Conservation (phyloP, 2,888 invertebrate species). For the Hirtodrosophila histrioides region DNA sequence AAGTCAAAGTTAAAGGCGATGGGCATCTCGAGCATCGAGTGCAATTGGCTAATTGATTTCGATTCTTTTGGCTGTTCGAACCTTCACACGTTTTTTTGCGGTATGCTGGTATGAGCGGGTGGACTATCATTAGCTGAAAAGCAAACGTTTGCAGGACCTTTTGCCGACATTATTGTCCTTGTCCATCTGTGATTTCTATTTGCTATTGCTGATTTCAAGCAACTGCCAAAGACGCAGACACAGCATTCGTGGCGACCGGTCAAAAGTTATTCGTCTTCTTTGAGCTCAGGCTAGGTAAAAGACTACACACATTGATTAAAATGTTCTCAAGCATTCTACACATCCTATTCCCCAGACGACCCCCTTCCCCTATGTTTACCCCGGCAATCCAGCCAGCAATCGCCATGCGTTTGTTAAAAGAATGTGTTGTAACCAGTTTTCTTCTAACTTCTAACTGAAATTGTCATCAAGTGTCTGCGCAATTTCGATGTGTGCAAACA, state of each 20-base stretch:
- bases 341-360: neutral
- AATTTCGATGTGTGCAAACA: slow-evolving; percentile 78
- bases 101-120: neutral
- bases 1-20: slow-evolving; percentile 49
- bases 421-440: slow-evolving; percentile 58
- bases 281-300: slow-evolving; percentile 1
- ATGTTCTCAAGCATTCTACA: slow-evolving; percentile 45
- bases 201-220: slow-evolving; percentile 66
- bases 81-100: slow-evolving; percentile 64
- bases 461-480: slow-evolving; percentile 76
- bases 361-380: neutral
- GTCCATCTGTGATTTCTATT: slow-evolving; percentile 64
- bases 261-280: slow-evolving; percentile 72
- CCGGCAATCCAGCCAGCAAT: neutral
- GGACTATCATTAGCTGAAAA: slow-evolving; percentile 60
- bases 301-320: slow-evolving; percentile 64
- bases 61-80: slow-evolving; percentile 69
- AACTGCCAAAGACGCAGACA: slow-evolving; percentile 63
- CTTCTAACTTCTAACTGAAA: slow-evolving; percentile 78
- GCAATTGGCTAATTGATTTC: slow-evolving; percentile 84
- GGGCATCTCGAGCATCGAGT: slow-evolving; percentile 65
- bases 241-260: slow-evolving; percentile 52
- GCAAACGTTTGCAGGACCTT: slow-evolving; percentile 73
- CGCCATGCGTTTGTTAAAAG: slow-evolving; percentile 30
- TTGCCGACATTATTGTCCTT: slow-evolving; percentile 56